phyloP scores from a whole-genome alignment of 2,113 vertebrate species.

The Corythornis vintsioides region DNA sequence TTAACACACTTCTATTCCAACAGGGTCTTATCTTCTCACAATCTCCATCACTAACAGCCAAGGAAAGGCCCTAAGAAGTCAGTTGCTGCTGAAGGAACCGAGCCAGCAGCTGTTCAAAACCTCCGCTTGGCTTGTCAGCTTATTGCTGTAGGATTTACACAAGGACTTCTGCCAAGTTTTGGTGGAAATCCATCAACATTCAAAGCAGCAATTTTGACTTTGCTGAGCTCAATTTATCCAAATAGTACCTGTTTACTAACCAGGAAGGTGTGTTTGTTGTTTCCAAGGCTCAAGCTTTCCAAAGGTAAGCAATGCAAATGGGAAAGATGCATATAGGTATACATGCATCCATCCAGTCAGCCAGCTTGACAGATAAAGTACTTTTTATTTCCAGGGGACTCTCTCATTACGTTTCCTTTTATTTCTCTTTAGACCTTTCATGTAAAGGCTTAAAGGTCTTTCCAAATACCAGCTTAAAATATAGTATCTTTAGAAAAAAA shows the following conservation, averaged over 20 bases:
- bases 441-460: neutral
- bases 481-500: neutral
- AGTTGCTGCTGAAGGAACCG: neutral
- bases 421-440: neutral
- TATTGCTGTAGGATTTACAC: neutral
- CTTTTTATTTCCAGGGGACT: neutral
- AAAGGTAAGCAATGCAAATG: neutral
- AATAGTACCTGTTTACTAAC: neutral
- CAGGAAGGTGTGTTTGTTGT: neutral
- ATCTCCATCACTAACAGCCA: neutral
- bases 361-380: neutral
- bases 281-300: neutral
- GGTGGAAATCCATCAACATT: neutral
- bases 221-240: neutral
- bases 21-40: neutral
- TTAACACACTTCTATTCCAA: no score
- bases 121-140: neutral
- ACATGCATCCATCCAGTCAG: fast-evolving
- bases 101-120: neutral
- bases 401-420: neutral
- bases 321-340: neutral
- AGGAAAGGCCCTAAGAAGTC: neutral
- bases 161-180: neutral
- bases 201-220: neutral
- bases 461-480: neutral